Conservation (phyloP, 2,888 invertebrate species). For the Heliconius charithonia region DNA sequence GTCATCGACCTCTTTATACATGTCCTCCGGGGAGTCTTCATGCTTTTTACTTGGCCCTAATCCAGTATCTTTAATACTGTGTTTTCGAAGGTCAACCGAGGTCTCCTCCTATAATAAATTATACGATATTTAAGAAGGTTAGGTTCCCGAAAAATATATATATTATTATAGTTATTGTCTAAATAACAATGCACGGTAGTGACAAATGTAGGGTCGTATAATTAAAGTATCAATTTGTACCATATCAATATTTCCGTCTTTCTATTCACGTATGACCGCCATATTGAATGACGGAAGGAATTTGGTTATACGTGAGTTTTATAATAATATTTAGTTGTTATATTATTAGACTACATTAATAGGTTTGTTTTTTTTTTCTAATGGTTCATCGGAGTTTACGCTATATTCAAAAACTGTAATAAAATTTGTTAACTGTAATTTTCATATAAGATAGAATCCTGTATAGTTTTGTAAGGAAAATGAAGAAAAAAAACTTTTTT, state of each 20-base stretch:
- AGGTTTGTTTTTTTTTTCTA: too few relatives aligned
- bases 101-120: not conserved
- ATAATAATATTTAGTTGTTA: not conserved
- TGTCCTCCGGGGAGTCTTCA: too few relatives aligned
- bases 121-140: not conserved
- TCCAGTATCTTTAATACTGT: too few relatives aligned
- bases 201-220: slow-evolving; percentile 18
- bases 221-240: not conserved
- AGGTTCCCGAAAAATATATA: not conserved
- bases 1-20: too few relatives aligned
- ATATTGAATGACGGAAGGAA: slow-evolving; percentile 32
- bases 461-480: too few relatives aligned
- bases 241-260: slow-evolving; percentile 16
- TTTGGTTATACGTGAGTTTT: slow-evolving; percentile 12
- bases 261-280: slow-evolving; percentile 31
- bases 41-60: too few relatives aligned
- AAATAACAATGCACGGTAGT: slow-evolving; percentile 18
- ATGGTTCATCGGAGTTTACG: too few relatives aligned
- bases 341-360: not conserved
- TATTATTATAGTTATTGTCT: not conserved
- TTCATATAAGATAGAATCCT: too few relatives aligned
- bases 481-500: too few relatives aligned
- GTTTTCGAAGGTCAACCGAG: too few relatives aligned
- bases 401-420: too few relatives aligned
- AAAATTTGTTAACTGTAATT: too few relatives aligned